Evolutionary conservation across 2,797 vertebrate species (phyloP), one percentile per base, ranked within the genome.

Genomic region (Melanotaenia nigrans): DNA sequence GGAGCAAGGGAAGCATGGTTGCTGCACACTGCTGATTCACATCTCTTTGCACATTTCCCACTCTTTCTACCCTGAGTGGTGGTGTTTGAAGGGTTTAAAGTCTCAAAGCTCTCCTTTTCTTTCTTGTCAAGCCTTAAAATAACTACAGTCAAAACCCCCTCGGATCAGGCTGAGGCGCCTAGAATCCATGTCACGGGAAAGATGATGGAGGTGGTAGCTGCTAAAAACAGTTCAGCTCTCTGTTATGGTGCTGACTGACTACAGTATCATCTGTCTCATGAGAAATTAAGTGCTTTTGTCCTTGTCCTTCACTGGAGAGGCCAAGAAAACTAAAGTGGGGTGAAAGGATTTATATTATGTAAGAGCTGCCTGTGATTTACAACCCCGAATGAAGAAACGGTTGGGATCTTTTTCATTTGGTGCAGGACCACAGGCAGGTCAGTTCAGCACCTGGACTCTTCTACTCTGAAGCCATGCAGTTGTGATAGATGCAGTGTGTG

Each of bases 181-280:
- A 77, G 85, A 86, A 67, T 83, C 70, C 73, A 14, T 84, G 86
- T 85, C 78, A 86, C 68, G 61, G 62, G 53, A 58, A 74, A 47
- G 69, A 78, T 58, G 81, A 86, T 74, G 72, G 71, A 79, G 83
- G 74, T 73, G 75, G 77, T 80, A 72, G 79, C 78, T 55, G 80
- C 86, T 85, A 83, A 83, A 88, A 85, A 81, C 82, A 75, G 83
- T 81, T 60, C 76, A 61, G 53, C 75, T 53, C 80, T 79, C 47
- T 49, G 47, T 65, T 33, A 28, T 64, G 45, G 35, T 18, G 61
- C 77, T 3, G 71, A 70, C 57, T 83, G 78, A 77, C 68, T 7
- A 53, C 73, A 56, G 60, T 73, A 49, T 53, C 53, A 30, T 32
- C 70, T 16, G 38, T 78, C 65, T 71, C 0, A 4, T 51, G 49